phyloP scores from a whole-genome alignment of 2,888 invertebrate species.

The Metacarcinus magister region DNA sequence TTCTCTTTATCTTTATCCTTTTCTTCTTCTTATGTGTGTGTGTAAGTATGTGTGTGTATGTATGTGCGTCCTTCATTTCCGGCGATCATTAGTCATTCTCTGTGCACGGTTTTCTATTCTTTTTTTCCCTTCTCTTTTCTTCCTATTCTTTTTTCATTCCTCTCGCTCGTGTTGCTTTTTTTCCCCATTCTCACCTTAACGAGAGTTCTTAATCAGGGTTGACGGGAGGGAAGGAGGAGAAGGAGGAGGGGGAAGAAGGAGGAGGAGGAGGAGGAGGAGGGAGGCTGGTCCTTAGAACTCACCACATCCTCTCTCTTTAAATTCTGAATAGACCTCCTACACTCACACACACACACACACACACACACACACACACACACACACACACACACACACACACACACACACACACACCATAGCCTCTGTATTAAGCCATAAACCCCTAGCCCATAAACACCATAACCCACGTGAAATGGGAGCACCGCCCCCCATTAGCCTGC shows the following conservation, averaged over 20 bases:
- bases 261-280: not conserved
- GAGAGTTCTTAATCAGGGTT: constrained; percentile 13
- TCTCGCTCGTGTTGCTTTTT: not conserved
- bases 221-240: not conserved
- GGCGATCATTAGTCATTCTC: not conserved
- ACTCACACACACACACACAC: not conserved
- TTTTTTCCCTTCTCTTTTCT: not conserved
- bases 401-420: constrained; percentile 57
- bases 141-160: not conserved
- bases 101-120: not conserved
- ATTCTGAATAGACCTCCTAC: not conserved
- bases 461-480: constrained; percentile 1
- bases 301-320: not conserved
- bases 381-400: constrained; percentile 47
- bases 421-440: constrained; percentile 2
- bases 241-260: not conserved
- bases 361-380: constrained; percentile 50
- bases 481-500: not conserved
- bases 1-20: not conserved
- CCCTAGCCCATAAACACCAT: not conserved
- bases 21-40: not conserved
- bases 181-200: not conserved
- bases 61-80: constrained; percentile 53
- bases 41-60: constrained; percentile 61
- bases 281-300: not conserved